phyloP scores from a whole-genome alignment of 2,113 vertebrate genomes.

The Chloroceryle aenea region DNA sequence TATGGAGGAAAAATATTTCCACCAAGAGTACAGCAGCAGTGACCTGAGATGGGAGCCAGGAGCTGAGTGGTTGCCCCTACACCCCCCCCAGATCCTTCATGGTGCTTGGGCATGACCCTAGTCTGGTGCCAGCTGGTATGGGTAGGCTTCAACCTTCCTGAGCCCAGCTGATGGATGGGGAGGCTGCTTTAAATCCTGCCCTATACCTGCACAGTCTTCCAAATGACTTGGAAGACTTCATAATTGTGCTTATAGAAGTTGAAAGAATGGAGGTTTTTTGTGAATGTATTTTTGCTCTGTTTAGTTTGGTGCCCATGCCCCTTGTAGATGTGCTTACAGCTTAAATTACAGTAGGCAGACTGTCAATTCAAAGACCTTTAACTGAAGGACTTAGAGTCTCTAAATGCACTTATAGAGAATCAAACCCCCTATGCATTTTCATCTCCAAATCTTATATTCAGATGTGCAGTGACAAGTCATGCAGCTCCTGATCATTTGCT shows the following conservation, averaged over 20 bases:
- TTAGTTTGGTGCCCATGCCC: not conserved
- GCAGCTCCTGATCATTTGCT: not conserved
- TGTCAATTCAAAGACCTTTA: not conserved
- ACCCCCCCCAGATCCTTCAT: no score
- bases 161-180: not conserved
- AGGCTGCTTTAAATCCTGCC: not conserved
- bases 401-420: not conserved
- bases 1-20: not conserved
- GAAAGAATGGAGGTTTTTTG: not conserved
- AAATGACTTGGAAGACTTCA: not conserved
- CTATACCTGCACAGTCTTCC: not conserved
- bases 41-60: not conserved
- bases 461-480: not conserved
- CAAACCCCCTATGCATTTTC: not conserved
- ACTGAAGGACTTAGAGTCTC: not conserved
- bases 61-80: accelerated
- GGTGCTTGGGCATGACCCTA: not conserved
- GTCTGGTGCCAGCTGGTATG: accelerated
- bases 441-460: not conserved
- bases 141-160: not conserved
- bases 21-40: not conserved
- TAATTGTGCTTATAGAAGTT: not conserved
- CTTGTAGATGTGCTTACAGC: not conserved
- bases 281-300: not conserved
- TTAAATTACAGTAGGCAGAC: not conserved